phyloP scores from a whole-genome alignment of 2,113 vertebrate species.

The Eubucco bourcierii region DNA sequence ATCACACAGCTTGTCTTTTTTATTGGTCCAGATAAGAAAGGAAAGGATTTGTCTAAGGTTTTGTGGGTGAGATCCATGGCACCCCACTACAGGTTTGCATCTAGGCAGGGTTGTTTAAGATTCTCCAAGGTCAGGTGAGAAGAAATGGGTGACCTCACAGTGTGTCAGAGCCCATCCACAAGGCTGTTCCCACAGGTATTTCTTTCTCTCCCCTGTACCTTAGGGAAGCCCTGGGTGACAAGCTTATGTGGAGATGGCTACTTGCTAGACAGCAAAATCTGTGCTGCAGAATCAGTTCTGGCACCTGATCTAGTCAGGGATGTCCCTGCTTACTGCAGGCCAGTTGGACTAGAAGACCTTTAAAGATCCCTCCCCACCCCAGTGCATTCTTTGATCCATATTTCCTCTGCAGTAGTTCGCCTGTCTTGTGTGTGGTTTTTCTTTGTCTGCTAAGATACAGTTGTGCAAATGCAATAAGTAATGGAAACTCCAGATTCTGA shows the following conservation, averaged over 20 bases:
- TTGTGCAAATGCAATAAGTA: not conserved
- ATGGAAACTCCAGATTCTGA: not conserved
- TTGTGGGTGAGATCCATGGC: not conserved
- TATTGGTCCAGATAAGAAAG: slow-evolving; percentile 15
- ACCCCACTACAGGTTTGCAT: not conserved
- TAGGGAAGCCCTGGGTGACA: not conserved
- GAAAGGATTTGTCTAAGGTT: not conserved
- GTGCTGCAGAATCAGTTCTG: not conserved
- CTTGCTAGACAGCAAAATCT: not conserved
- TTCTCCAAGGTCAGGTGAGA: not conserved
- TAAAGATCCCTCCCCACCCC: too few species aligned
- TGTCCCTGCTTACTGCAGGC: too few species aligned
- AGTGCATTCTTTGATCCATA: too few species aligned
- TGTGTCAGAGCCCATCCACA: not conserved
- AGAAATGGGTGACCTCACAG: not conserved
- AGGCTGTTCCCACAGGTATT: accelerated
- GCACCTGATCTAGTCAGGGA: too few species aligned
- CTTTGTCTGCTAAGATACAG: not conserved
- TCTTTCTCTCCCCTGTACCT: not conserved
- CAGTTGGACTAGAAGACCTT: too few species aligned
- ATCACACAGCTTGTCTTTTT: slow-evolving; percentile 4
- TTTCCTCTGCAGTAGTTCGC: not conserved
- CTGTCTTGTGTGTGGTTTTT: not conserved
- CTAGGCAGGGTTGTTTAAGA: not conserved
- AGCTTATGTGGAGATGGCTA: not conserved